Evolutionary conservation across 2,797 vertebrate genomes (phyloP), one percentile per base, ranked within the genome.

Genomic region (Gymnothorax javanicus): DNA sequence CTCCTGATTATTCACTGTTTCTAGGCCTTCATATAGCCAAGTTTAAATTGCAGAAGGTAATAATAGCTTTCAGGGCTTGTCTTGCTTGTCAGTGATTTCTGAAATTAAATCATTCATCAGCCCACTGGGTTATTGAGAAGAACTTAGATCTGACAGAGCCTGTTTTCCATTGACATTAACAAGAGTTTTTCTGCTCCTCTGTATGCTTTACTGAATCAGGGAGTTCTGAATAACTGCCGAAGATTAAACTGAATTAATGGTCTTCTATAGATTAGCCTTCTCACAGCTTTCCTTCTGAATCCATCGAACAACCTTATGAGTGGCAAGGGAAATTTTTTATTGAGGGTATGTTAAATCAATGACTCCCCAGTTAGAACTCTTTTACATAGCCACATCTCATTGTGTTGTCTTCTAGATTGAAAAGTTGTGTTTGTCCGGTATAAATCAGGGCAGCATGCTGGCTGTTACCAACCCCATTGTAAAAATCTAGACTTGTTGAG

Each of bases 41-140:
- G 50, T 23, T 54, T 54, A 54, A 23, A 23, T 20, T 79, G 50
- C 25, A 17, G 3, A 79, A 79, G 13, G 4, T 50, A 7, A 43
- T 15, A 15, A 50, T 2, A 27, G 84, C 57, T 25, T 85, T n/a
- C 12, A 73, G 23, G 17, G 23, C 54, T 85, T 20, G 50, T 73
- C 25, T 56, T 12, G 13, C 52, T 73, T 52, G 50, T n/a, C 15
- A 67, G 23, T 71, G 84, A 23, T 52, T 79, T 71, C 64, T 85
- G 62, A 57, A 4, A 71, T 73, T 85, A 25, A 85, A 85, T 85
- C 23, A 85, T 85, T 85, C 20, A 57, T 85, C 50, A 85, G 52
- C 67, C 64, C 43, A 62, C 23, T 43, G 43, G 52, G 23, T 85
- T 27, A 23, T 13, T 57, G 54, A 13, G n/a, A 85, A 71, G 62